Evolutionary conservation across 2,113 vertebrate genomes (phyloP).

Genomic region (Tragelaphus strepsiceros): DNA sequence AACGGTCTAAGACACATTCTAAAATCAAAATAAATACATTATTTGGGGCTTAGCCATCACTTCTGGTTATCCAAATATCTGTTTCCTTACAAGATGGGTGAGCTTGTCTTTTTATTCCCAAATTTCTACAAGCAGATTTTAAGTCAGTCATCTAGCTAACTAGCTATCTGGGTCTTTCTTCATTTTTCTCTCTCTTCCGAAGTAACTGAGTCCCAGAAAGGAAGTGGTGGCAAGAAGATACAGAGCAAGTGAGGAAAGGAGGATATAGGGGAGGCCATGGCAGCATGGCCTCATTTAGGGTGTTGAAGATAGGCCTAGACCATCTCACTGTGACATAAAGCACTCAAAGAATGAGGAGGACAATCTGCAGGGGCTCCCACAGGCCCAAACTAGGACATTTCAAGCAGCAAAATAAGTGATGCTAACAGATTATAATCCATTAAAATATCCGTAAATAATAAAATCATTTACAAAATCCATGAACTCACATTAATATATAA

Average conservation of each 20-base stretch:
- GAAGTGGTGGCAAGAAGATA: not conserved
- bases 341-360: not conserved
- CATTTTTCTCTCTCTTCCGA: not conserved
- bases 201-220: not conserved
- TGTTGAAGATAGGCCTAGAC: not conserved
- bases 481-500: not conserved
- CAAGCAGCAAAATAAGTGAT: not conserved
- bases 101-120: not conserved
- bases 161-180: not conserved
- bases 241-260: not conserved
- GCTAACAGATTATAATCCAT: not conserved
- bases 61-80: conserved; percentile 6
- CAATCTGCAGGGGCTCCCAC: not conserved
- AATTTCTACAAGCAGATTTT: not conserved
- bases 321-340: not conserved
- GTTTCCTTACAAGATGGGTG: not conserved
- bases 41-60: not conserved
- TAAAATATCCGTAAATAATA: not conserved
- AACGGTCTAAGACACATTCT: not conserved
- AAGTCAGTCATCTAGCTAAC: not conserved
- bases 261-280: not conserved
- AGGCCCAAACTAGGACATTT: not conserved
- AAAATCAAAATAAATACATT: not conserved
- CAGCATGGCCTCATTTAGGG: not conserved
- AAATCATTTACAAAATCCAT: not conserved